Evolutionary conservation across 2,888 invertebrate species (phyloP).

Genomic region (Troides aeacus): DNA sequence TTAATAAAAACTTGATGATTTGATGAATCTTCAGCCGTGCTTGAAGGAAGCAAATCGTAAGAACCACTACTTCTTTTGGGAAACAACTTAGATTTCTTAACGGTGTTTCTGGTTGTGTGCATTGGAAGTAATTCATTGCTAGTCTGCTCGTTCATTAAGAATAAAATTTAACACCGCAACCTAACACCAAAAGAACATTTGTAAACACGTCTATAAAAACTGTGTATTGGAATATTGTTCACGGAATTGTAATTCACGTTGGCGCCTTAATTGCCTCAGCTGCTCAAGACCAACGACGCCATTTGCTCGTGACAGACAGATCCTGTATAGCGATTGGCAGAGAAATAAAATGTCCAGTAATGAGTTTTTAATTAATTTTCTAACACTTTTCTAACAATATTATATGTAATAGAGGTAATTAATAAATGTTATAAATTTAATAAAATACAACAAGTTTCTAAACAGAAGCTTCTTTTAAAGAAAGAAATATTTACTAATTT

Average conservation of each 20-base stretch:
- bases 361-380: constrained; percentile 41
- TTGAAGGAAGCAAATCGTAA: constrained; percentile 42
- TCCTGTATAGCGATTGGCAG: constrained; percentile 61
- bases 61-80: constrained; percentile 10
- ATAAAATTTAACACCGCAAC: constrained; percentile 34
- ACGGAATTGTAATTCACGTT: constrained; percentile 53
- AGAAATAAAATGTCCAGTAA: constrained; percentile 45
- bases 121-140: constrained; percentile 7
- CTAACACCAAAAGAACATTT: constrained; percentile 40
- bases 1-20: constrained; percentile 56
- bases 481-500: too few species aligned
- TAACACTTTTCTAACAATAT: too few species aligned
- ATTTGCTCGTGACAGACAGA: constrained; percentile 67
- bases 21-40: constrained; percentile 70
- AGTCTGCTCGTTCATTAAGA: constrained; percentile 9
- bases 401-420: too few species aligned
- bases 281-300: constrained; percentile 66
- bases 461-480: too few species aligned
- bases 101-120: background rate
- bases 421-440: too few species aligned
- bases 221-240: constrained; percentile 33
- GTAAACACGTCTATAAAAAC: constrained; percentile 45
- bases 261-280: constrained; percentile 44
- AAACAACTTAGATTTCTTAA: constrained; percentile 9
- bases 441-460: too few species aligned